Evolutionary conservation across 2,888 invertebrate species (phyloP), one percentile per base, ranked within the genome.

Genomic region (Pantelozetes paolii): DNA sequence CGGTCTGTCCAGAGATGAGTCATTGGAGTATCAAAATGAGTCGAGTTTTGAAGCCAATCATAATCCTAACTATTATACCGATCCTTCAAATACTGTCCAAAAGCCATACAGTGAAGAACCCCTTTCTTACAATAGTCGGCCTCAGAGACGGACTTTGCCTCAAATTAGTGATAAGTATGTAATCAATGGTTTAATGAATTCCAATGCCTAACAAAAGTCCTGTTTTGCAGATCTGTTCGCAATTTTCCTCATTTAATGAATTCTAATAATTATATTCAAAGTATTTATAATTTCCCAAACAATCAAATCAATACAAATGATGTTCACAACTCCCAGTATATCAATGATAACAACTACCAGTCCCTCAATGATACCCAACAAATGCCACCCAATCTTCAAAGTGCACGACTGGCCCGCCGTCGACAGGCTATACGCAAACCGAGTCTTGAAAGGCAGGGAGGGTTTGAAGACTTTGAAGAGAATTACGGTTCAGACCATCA

Each of bases 351-450:
- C 2, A 26, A 59, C 26, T 69, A 45, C 13, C 15, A 64, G 32
- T 15, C 8, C 36, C 23, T 26, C 6, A 18, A 26, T 26, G 69
- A 69, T 9, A 13, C 5, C 18, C 40, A 69, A 42, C 36, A 50
- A 1, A 28, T 62, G 57, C 42, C 42, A 45, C 74, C 71, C 11
- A 57, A 74, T 28, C 57, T 23, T 42, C 40, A 40, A 26, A 62
- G 62, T 30, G 15, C 48, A 40, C 67, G 77, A 73, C 26, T 77
- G 77, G 28, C 62, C 32, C 82, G 89, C 89, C 70, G 77, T 76
- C 72, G 71, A 64, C 50, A 40, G 20, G 71, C 77, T 2, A 75
- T 77, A 1, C 74, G 78, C 5, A 73, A 76, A 26, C 77, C 77
- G 18, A 78, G 78, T 71, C 71, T 78, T 1, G 78, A 78, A 59